A percentile compares a stretch with the other conserved stretches of the same genome.
phyloP scores from a whole-genome alignment of 2,113 vertebrate genomes.

The Cepphus grylle region DNA sequence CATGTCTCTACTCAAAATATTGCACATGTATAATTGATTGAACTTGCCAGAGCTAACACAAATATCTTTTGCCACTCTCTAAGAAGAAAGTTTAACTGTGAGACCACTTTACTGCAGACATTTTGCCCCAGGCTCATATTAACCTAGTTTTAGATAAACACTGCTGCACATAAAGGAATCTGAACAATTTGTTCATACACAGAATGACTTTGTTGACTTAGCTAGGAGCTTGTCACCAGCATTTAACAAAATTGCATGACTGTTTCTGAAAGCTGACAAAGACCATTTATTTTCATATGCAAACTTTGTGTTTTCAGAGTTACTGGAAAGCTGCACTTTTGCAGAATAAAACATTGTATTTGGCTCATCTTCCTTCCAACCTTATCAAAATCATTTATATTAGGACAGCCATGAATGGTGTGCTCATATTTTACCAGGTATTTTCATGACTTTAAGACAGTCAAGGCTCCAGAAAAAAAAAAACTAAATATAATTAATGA shows the following conservation, averaged over 20 bases:
- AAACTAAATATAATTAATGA: not conserved
- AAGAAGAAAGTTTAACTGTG: slow-evolving; percentile 20
- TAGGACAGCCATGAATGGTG: slow-evolving; percentile 24
- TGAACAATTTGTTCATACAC: slow-evolving; percentile 23
- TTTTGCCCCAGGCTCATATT: slow-evolving; percentile 32
- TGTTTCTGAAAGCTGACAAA: slow-evolving; percentile 42
- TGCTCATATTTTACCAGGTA: not conserved
- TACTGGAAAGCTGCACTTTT: slow-evolving; percentile 7
- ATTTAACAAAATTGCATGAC: not conserved
- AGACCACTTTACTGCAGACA: not conserved
- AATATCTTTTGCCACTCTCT: slow-evolving; percentile 17
- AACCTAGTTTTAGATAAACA: slow-evolving; percentile 56
- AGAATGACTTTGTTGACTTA: slow-evolving; percentile 4
- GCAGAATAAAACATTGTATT: slow-evolving; percentile 13
- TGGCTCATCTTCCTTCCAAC: slow-evolving; percentile 14
- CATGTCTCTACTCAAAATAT: not conserved
- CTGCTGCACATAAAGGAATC: slow-evolving; percentile 24
- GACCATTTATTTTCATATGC: not conserved
- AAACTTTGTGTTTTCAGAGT: not conserved
- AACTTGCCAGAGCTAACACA: slow-evolving; percentile 39
- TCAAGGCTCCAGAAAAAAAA: not conserved
- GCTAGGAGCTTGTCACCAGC: not conserved
- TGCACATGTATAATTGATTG: not conserved
- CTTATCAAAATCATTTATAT: slow-evolving; percentile 47
- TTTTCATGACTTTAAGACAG: not conserved